Percentiles rank a stretch among this genome's conserved stretches.
Conservation (phyloP, 1,140 invertebrate species). For the Yoshiicerus persimilis region DNA sequence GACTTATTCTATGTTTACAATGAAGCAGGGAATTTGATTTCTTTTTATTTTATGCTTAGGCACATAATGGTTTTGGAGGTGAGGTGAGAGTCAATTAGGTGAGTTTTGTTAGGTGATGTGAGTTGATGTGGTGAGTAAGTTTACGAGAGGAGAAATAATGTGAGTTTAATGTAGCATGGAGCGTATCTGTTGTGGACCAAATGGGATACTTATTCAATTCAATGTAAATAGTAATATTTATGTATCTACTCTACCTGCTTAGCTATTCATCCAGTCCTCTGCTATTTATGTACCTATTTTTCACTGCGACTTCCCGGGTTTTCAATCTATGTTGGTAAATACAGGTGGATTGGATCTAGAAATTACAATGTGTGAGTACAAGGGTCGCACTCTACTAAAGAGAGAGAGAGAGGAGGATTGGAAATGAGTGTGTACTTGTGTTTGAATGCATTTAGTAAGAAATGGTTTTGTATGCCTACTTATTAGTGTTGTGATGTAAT, state of each 20-base stretch:
- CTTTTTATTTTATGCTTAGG: constrained; percentile 31
- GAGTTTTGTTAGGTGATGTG: neutral
- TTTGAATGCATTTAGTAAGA: neutral
- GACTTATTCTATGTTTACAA: neutral
- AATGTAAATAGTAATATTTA: neutral
- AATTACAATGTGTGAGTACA: too few species aligned
- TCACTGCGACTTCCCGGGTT: neutral
- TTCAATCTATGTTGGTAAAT: constrained; percentile 25
- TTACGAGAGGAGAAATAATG: neutral
- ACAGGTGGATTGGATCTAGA: constrained; percentile 7
- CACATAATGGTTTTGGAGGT: constrained; percentile 16
- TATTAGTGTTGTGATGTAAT: constrained; percentile 13
- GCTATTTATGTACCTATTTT: neutral
- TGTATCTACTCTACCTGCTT: neutral
- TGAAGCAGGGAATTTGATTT: neutral
- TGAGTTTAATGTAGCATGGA: neutral
- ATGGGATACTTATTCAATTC: neutral
- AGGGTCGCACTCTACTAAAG: too few species aligned
- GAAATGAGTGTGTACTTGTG: neutral
- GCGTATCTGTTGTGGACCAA: neutral
- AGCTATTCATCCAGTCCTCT: neutral
- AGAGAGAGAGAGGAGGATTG: neutral
- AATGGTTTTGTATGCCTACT: neutral
- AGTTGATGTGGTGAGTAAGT: neutral
- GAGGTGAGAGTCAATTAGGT: constrained; percentile 15